Percentiles rank a stretch among this genome's conserved stretches.
phyloP scores from a whole-genome alignment of 2,888 invertebrate species.

The Saturnia pavonia region DNA sequence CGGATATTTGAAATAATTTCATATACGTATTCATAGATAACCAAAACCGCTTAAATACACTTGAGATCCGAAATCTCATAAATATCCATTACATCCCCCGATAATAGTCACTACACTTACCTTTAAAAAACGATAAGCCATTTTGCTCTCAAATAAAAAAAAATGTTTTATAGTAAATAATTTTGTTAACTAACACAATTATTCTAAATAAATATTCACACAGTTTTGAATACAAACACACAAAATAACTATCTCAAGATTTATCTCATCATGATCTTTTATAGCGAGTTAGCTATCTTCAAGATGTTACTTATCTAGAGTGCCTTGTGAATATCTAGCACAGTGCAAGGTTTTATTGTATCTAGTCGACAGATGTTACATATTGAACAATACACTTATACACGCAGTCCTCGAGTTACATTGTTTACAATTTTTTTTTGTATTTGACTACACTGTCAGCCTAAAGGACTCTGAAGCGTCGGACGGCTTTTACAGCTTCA shows the following conservation, averaged over 20 bases:
- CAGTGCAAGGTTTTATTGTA: conserved; percentile 5
- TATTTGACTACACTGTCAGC: too few relatives aligned
- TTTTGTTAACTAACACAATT: not conserved
- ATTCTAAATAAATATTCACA: not conserved
- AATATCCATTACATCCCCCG: too few relatives aligned
- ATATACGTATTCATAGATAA: too few relatives aligned
- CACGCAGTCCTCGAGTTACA: too few relatives aligned
- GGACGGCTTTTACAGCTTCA: too few relatives aligned
- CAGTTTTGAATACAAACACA: not conserved
- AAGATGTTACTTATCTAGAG: conserved; percentile 4
- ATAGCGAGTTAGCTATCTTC: conserved; percentile 11
- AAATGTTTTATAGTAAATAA: not conserved
- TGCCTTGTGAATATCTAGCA: conserved; percentile 4
- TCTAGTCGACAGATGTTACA: not conserved
- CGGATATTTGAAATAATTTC: too few relatives aligned
- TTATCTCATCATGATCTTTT: conserved; percentile 14
- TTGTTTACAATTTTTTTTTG: too few relatives aligned
- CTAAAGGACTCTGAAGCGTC: too few relatives aligned
- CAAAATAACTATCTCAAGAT: not conserved
- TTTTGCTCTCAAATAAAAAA: not conserved
- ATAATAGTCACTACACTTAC: not conserved
- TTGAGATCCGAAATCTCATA: too few relatives aligned
- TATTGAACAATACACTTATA: not conserved
- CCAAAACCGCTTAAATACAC: too few relatives aligned
- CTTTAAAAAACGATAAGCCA: not conserved